Conservation (phyloP, 2,888 invertebrate species). For the Cyrtodaria siliqua region DNA sequence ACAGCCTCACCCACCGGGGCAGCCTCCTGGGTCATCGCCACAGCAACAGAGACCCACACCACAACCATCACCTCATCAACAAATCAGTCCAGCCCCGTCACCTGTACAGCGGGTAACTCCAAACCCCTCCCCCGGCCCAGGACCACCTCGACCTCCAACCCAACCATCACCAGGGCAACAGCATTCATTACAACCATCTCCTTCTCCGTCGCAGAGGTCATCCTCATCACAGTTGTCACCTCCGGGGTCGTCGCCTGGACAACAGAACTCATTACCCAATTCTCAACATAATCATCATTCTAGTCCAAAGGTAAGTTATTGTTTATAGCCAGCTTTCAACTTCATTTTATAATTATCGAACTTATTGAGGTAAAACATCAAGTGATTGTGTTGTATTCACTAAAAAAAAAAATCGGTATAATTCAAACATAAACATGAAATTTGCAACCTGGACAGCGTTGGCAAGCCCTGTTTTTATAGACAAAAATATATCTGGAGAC, state of each 20-base stretch:
- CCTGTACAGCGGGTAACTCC: slow-evolving; percentile 59
- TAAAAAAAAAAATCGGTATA: too few relatives aligned
- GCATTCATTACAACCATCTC: slow-evolving; percentile 86
- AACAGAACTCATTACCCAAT: slow-evolving; percentile 58
- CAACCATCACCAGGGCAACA: slow-evolving; percentile 85
- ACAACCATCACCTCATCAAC: slow-evolving; percentile 79
- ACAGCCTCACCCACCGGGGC: slow-evolving; percentile 65
- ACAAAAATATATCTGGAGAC: too few relatives aligned
- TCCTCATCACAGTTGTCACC: slow-evolving; percentile 58
- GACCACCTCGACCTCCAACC: slow-evolving; percentile 80
- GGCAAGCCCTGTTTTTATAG: too few relatives aligned
- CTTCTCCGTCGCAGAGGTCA: slow-evolving; percentile 66
- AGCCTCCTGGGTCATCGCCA: slow-evolving; percentile 72
- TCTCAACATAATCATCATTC: slow-evolving; percentile 71
- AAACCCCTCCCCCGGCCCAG: slow-evolving; percentile 53
- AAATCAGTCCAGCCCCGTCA: slow-evolving; percentile 61
- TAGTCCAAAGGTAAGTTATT: slow-evolving; percentile 75
- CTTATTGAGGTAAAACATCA: too few relatives aligned
- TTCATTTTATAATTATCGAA: too few relatives aligned
- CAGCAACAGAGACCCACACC: slow-evolving; percentile 65
- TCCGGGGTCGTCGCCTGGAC: slow-evolving; percentile 60
- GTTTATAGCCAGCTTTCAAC: too few relatives aligned
- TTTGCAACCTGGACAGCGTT: too few relatives aligned
- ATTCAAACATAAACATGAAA: too few relatives aligned
- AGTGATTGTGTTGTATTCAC: too few relatives aligned